These are phyloP conservation scores for Hyperopisus bebe DNA, from an alignment of 2,113 vertebrate species.

Conservation along the genomic window DNA sequence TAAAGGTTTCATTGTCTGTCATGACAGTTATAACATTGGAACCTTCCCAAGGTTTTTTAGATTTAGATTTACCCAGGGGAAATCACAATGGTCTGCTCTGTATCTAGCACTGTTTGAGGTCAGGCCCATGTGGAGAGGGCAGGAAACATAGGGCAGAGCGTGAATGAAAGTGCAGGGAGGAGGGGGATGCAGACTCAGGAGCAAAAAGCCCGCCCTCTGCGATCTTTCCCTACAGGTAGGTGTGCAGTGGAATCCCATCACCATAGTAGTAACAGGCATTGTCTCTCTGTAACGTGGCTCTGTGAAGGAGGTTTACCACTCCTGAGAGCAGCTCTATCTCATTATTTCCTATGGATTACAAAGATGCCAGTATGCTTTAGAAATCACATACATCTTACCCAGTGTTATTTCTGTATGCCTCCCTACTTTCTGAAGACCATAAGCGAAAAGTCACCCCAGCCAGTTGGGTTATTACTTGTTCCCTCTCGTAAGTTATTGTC, in stretches of 20 bases:
- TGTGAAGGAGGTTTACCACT: background rate
- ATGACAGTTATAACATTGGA: background rate
- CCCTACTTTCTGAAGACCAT: background rate
- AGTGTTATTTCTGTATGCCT: background rate
- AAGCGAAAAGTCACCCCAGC: background rate
- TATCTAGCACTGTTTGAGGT: background rate
- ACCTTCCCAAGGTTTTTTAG: background rate
- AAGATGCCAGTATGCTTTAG: background rate
- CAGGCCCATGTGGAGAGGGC: background rate
- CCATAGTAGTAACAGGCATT: background rate
- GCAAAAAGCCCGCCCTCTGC: background rate
- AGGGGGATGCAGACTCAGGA: background rate
- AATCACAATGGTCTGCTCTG: background rate
- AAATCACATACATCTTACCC: background rate
- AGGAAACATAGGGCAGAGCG: background rate
- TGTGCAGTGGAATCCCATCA: background rate
- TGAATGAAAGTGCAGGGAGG: background rate
- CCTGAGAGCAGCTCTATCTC: background rate
- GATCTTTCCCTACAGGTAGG: background rate
- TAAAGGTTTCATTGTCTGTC: background rate
- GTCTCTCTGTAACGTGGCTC: background rate
- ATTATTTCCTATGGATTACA: background rate
- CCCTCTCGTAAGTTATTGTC: background rate
- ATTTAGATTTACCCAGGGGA: background rate
- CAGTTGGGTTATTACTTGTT: slow-evolving; percentile 22